Evolutionary conservation across 2,888 invertebrate species (phyloP), one percentile per base, ranked within the genome.

Genomic region (Yponomeuta plumbellus): DNA sequence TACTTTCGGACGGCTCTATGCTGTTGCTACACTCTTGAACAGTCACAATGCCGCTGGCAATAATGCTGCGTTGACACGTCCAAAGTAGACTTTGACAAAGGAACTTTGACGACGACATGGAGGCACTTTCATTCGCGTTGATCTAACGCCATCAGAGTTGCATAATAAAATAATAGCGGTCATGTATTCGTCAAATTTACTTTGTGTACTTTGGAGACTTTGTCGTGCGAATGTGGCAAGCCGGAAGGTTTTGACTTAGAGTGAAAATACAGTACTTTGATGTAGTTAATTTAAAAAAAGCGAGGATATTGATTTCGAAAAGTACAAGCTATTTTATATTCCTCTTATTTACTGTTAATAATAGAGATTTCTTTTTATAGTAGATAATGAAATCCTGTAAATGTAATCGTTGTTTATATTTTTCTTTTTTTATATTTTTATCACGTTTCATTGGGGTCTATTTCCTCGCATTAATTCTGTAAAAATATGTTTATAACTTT

Each of bases 311-410:
- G 66, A 68, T 64, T 66, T 66, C 8, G 61, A 69, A 70, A 74
- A 88, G 88, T 88, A 88, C 88, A 88, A 88, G 77, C 79, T 84
- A 81, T 84, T 85, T 20, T 66, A 40, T 66, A 52, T 21, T 64
- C 52, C 21, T 44, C 62, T 20, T 62, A 62, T 62, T 39, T 39
- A 20, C 39, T 34, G 34, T 26, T 34, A 59, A 22, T 59, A 23
- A 22, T 59, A 59, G 59, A 59, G 59, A 22, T 58, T 61, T 39
- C 8, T 34, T 52, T 68, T 23, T 69, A 63, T 66, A 67, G 44
- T 68, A 67, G 23, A 69, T 67, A 68, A 52, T 59, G 64, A 23
- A 67, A 64, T 68, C 17, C 2, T 52, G 3, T 52, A 34, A 34
- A 52, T 52, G 17, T 8, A 52, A 52, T 52, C 17, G 3, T 17